phyloP scores from a whole-genome alignment of 2,797 vertebrate species.

The Salmo trutta region DNA sequence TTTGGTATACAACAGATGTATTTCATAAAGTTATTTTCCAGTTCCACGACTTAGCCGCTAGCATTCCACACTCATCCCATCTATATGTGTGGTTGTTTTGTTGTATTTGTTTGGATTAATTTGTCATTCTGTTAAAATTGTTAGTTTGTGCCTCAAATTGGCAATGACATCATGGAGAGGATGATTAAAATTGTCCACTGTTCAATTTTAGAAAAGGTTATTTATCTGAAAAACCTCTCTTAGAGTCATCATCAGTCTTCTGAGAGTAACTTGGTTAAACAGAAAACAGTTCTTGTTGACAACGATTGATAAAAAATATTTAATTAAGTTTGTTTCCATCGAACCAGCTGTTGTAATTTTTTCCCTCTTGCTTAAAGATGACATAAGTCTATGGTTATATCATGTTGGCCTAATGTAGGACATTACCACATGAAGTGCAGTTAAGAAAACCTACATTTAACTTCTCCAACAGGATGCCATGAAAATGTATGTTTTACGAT shows the following conservation, averaged over 20 bases:
- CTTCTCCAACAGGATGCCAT: not conserved
- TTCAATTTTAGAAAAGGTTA: too few species aligned
- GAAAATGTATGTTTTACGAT: too few species aligned
- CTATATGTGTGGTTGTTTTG: not conserved
- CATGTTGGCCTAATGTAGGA: not conserved
- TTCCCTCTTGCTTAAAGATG: not conserved
- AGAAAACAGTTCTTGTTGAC: not conserved
- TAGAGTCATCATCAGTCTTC: not conserved
- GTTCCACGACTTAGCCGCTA: not conserved
- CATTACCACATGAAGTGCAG: not conserved
- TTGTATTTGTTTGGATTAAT: not conserved
- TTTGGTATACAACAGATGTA: not conserved
- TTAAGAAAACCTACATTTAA: not conserved
- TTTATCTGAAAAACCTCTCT: not conserved
- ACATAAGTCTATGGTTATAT: conserved; percentile 1
- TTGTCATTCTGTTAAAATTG: not conserved
- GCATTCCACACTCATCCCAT: not conserved
- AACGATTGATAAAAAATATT: not conserved
- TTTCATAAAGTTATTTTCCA: not conserved
- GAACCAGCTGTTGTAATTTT: not conserved
- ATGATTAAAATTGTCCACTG: not conserved
- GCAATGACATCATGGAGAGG: not conserved
- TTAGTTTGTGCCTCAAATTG: not conserved
- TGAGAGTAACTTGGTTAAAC: not conserved
- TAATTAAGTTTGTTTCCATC: not conserved